Conservation (phyloP, 2,888 invertebrate species). For the Heliconius cydno region DNA sequence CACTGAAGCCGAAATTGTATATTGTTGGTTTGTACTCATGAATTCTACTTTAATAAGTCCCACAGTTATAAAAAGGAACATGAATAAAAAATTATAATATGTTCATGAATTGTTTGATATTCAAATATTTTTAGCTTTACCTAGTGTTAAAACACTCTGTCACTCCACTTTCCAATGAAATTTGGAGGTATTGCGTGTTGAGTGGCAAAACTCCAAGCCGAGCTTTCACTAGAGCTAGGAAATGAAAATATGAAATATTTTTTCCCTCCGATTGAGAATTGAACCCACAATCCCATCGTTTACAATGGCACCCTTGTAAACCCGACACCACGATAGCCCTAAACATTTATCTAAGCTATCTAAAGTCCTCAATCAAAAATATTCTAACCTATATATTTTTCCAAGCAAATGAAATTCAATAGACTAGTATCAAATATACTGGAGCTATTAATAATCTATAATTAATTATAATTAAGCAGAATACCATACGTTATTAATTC, state of each 20-base stretch:
- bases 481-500: conserved; percentile 4
- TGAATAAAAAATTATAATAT: not conserved
- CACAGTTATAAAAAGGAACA: not conserved
- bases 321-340: too few species aligned
- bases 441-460: not conserved
- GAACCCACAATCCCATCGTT: too few species aligned
- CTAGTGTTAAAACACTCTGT: too few species aligned
- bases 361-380: not conserved
- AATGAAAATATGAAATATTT: too few species aligned
- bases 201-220: too few species aligned
- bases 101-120: not conserved
- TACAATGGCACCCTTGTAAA: too few species aligned
- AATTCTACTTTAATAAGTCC: not conserved
- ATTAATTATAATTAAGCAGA: conserved; percentile 18
- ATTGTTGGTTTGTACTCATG: not conserved
- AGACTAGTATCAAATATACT: not conserved
- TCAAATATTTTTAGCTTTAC: not conserved
- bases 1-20: not conserved
- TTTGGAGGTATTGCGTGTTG: too few species aligned
- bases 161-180: too few species aligned
- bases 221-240: too few species aligned
- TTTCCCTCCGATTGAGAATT: too few species aligned
- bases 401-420: not conserved
- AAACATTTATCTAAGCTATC: not conserved
- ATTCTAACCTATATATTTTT: not conserved